Percentiles rank a stretch among this genome's conserved stretches.
phyloP scores from a whole-genome alignment of 2,113 vertebrate species.

The Neomonachus schauinslandi region DNA sequence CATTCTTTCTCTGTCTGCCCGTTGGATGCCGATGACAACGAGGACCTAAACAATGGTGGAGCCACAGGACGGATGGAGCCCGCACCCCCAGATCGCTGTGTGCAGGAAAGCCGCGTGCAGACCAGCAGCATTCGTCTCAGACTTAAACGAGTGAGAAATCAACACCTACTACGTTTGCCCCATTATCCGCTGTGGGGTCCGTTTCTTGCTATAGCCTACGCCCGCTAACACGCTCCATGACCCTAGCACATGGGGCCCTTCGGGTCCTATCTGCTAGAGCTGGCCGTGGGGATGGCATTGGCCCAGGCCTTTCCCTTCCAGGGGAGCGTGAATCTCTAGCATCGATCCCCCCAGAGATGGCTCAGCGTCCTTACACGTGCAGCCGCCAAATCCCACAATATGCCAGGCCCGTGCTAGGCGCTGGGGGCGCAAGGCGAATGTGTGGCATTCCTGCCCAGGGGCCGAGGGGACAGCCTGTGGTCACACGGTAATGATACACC shows the following conservation, averaged over 20 bases:
- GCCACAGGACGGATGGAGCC: not conserved
- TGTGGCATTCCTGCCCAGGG: not conserved
- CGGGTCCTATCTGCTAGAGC: not conserved
- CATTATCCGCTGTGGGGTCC: not conserved
- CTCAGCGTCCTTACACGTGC: accelerated
- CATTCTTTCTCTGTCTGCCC: not conserved
- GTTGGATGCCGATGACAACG: not conserved
- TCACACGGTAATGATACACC: not conserved
- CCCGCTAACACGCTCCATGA: not conserved
- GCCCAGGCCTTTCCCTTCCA: not conserved
- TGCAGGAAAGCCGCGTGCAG: not conserved
- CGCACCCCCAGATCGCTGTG: not conserved
- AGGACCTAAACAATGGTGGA: not conserved
- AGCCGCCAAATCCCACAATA: not conserved
- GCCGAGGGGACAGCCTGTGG: not conserved
- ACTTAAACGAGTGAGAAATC: accelerated
- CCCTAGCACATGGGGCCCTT: accelerated
- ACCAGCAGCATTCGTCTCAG: not conserved
- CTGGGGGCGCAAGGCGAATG: not conserved
- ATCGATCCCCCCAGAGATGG: not conserved
- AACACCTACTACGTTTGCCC: not conserved
- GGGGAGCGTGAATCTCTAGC: not conserved
- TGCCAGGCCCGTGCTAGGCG: accelerated
- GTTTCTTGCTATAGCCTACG: not conserved
- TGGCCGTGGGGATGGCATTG: not conserved